Evolutionary conservation across 2,888 invertebrate genomes (phyloP).

Genomic region (Bembecia ichneumoniformis): DNA sequence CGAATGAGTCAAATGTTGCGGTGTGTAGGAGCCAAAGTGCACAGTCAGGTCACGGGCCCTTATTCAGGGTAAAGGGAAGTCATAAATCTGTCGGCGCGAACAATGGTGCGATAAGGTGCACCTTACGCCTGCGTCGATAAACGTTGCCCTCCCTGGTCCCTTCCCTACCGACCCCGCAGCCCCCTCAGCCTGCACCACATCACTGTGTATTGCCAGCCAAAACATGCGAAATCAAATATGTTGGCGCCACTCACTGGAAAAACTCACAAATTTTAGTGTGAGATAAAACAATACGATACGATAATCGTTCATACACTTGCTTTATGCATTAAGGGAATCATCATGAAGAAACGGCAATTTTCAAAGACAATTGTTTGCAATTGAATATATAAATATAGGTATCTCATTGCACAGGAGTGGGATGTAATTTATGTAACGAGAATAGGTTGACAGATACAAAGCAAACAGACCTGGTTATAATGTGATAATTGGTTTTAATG

Average conservation of each 20-base stretch:
- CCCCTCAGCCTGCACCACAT: conserved; percentile 10
- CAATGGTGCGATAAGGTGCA: conserved; percentile 68
- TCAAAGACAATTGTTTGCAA: too few species aligned
- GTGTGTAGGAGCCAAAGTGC: conserved; percentile 39
- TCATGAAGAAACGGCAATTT: too few species aligned
- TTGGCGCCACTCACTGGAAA: not conserved
- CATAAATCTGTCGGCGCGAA: conserved; percentile 70
- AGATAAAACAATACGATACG: too few species aligned
- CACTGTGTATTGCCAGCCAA: not conserved
- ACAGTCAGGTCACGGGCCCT: conserved; percentile 61
- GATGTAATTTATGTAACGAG: too few species aligned
- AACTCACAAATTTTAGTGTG: not conserved
- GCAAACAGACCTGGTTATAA: too few species aligned
- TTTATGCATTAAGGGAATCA: too few species aligned
- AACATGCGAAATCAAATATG: not conserved
- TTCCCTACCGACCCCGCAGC: conserved; percentile 5
- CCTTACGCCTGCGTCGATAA: conserved; percentile 53
- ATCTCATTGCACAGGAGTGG: too few species aligned
- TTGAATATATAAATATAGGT: too few species aligned
- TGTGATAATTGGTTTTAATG: too few species aligned
- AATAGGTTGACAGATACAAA: too few species aligned
- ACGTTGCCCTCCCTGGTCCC: conserved; percentile 18
- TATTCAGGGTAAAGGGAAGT: conserved; percentile 72
- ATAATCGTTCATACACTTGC: too few species aligned
- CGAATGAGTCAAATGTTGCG: conserved; percentile 8